Conservation (phyloP, 2,888 invertebrate genomes). For the Lepidocyrtinus sp. region DNA sequence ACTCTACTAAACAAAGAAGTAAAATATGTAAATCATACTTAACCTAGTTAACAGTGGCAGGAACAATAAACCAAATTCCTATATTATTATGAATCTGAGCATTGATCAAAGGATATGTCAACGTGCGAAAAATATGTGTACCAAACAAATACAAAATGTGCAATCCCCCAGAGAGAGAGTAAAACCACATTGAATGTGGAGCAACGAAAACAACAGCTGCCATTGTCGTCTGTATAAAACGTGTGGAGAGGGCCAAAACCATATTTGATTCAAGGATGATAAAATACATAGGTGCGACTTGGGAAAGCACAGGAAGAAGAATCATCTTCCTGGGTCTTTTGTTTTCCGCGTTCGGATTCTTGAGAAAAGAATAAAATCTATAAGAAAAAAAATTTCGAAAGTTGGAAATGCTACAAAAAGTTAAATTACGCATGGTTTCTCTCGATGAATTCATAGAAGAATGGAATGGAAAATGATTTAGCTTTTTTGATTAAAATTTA, state of each 20-base stretch:
- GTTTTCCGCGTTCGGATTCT: constrained; percentile 4
- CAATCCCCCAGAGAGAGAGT: background rate
- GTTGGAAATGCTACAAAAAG: background rate
- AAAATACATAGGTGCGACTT: constrained; percentile 30
- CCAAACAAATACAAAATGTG: too few relatives aligned
- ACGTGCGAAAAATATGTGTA: background rate
- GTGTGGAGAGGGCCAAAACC: background rate
- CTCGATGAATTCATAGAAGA: too few relatives aligned
- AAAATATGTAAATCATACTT: constrained; percentile 34
- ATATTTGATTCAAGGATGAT: constrained; percentile 14
- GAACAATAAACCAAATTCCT: background rate
- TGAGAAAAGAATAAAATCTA: background rate
- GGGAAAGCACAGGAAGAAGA: constrained; percentile 33
- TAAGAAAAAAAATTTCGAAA: constrained; percentile 2
- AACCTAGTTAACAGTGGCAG: background rate
- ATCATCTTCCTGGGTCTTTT: constrained; percentile 29
- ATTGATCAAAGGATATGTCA: background rate
- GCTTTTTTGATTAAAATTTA: too few relatives aligned
- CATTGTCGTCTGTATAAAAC: background rate
- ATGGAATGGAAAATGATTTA: too few relatives aligned
- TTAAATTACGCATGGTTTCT: too few relatives aligned
- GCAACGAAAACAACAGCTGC: constrained; percentile 24
- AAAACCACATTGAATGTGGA: background rate
- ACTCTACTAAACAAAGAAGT: constrained; percentile 10
- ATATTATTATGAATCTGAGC: background rate